Evolutionary conservation across 2,113 vertebrate species (phyloP), one percentile per base, ranked within the genome.

Genomic region (Python bivittatus): DNA sequence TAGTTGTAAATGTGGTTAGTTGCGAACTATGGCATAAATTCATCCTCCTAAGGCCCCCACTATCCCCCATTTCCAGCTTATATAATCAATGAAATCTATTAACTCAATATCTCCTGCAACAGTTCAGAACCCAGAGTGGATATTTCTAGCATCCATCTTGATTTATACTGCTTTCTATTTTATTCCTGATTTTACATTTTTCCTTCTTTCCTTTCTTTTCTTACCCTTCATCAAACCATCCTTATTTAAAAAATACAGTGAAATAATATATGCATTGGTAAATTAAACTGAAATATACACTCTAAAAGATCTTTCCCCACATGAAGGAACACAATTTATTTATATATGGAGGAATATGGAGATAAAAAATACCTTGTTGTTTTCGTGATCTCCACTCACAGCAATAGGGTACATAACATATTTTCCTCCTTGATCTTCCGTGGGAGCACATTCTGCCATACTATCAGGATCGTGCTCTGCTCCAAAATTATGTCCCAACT

Each of bases 371-470:
- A 99, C 99, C 99, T 99, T 99, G 95, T 99, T 99, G 97, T 99
- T 99, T 92, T 97, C 94, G 4, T 99, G 99, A 92, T 99, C 99
- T n/a, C 99, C 99, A 3, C 99, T 99, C 96, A 99, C 99, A 92
- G 99, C 99, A 11, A 99, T 99, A 13, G 99, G 99, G 84, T 99
- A 99, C 99, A 99, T 99, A 29, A 99, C 98, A 0, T 98, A 99
- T 92, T 99, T 99, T 11, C 99, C 99, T 27, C 99, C 99, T 1
- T 98, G 96, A 90, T 99, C 99, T 33, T 99, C 99, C 29, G 97
- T 99, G 23, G 99, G 99, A 27, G 99, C 99, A 90, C 99, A 99
- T 86, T 96, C 92, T 1, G 96, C 92, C 72, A 99, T 96, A 90
- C 98, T 98, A 94, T 99, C 99, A 0, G 99, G 99, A 95, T 99